A percentile compares a stretch with the other conserved stretches of the same genome.
These are phyloP conservation scores for Eumaeus atala DNA, from an alignment of 1,140 invertebrate species.

Conservation along the genomic window DNA sequence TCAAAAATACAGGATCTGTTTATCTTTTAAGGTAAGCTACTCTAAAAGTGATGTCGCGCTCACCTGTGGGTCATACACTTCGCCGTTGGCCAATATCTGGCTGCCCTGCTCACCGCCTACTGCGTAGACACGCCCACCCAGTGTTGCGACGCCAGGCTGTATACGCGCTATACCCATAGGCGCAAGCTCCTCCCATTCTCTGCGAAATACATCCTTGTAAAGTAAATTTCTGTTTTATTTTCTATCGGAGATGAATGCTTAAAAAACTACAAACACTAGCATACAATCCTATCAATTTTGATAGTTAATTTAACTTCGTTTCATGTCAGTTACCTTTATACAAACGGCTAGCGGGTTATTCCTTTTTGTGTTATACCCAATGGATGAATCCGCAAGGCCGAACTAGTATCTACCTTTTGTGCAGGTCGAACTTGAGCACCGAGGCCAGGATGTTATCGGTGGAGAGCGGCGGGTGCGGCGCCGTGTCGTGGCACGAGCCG, in stretches of 20 bases:
- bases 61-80: slow-evolving; percentile 89
- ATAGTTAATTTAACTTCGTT: too few relatives aligned
- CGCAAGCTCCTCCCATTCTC: slow-evolving; percentile 86
- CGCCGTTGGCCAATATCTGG: slow-evolving; percentile 92
- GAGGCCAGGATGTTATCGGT: slow-evolving; percentile 85
- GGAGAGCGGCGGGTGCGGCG: slow-evolving; percentile 73
- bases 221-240: background rate
- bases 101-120: slow-evolving; percentile 94
- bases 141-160: slow-evolving; percentile 90
- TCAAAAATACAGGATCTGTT: too few relatives aligned
- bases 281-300: too few relatives aligned
- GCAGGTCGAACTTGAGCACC: slow-evolving; percentile 87
- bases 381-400: too few relatives aligned
- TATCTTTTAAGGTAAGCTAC: too few relatives aligned
- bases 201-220: slow-evolving; percentile 44
- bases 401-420: slow-evolving; percentile 74
- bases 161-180: slow-evolving; percentile 92
- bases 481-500: slow-evolving; percentile 88
- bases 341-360: too few relatives aligned
- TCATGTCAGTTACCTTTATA: too few relatives aligned
- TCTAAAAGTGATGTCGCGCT: background rate
- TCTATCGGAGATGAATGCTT: too few relatives aligned
- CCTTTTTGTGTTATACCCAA: too few relatives aligned
- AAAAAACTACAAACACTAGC: too few relatives aligned
- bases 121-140: slow-evolving; percentile 92